Percentiles rank a stretch among this genome's conserved stretches.
phyloP scores from a whole-genome alignment of 2,888 invertebrate species.

The Hemithea aestivaria region DNA sequence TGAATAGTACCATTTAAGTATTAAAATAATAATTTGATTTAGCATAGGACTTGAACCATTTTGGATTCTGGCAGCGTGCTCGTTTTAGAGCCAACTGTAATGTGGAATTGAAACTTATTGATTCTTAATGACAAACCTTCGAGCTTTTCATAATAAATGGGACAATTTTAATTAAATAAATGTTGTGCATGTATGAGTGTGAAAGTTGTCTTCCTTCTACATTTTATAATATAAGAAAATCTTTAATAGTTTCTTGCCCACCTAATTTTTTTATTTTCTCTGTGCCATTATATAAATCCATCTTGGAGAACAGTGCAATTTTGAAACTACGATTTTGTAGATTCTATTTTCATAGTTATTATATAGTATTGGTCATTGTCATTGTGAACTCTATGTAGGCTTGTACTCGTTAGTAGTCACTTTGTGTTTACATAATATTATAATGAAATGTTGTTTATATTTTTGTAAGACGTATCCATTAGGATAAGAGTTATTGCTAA shows the following conservation, averaged over 20 bases:
- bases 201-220: slow-evolving; percentile 51
- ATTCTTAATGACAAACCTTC: too few species aligned
- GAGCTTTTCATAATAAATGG: too few species aligned
- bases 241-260: slow-evolving; percentile 48
- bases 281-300: slow-evolving; percentile 65
- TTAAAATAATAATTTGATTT: too few species aligned
- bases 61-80: too few species aligned
- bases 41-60: too few species aligned
- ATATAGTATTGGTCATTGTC: slow-evolving; percentile 14
- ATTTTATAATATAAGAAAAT: slow-evolving; percentile 23
- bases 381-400: slow-evolving; percentile 3
- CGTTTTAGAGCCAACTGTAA: too few species aligned
- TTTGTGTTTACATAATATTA: slow-evolving; percentile 28
- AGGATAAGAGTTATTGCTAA: slow-evolving; percentile 36
- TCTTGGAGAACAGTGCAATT: slow-evolving; percentile 13
- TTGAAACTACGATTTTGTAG: slow-evolving; percentile 4
- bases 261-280: slow-evolving; percentile 44
- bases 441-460: slow-evolving; percentile 49
- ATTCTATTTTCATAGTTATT: slow-evolving; percentile 10
- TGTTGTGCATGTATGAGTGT: slow-evolving; percentile 1
- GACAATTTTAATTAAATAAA: slow-evolving; percentile 5
- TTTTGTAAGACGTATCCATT: slow-evolving; percentile 52
- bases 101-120: too few species aligned
- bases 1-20: too few species aligned
- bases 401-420: slow-evolving; percentile 15